phyloP scores from a whole-genome alignment of 2,797 vertebrate species.

The Hypotaenidia okinawae region DNA sequence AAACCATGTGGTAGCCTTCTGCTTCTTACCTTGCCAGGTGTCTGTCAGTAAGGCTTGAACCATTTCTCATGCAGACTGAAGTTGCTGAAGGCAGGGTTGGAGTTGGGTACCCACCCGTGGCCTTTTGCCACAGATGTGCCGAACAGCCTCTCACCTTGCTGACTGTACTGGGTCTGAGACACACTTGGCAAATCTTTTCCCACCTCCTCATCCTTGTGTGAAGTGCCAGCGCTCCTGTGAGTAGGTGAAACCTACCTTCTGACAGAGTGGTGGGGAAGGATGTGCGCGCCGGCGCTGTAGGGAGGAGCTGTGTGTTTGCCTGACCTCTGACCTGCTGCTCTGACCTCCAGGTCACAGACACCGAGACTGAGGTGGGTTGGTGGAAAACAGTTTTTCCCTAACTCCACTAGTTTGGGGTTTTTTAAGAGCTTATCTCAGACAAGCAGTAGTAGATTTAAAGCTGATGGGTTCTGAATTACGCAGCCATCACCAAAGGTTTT shows the following conservation, averaged over 20 bases:
- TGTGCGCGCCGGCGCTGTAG: rapidly evolving
- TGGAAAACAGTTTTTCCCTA: background rate
- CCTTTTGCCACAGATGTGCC: background rate
- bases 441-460: conserved; percentile 11
- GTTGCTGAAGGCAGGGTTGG: background rate
- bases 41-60: background rate
- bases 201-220: background rate
- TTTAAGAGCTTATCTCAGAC: background rate
- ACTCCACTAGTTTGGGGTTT: background rate
- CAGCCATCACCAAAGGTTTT: conserved; percentile 67
- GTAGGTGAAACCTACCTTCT: background rate
- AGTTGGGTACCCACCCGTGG: background rate
- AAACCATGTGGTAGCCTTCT: background rate
- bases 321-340: rapidly evolving
- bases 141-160: background rate
- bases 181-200: background rate
- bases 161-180: background rate
- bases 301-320: rapidly evolving
- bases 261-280: background rate
- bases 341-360: rapidly evolving
- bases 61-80: background rate
- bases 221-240: conserved; percentile 20
- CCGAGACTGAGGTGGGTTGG: background rate
- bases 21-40: background rate
- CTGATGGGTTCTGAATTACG: conserved; percentile 36